These are phyloP conservation scores for Pseudochirops corinnae DNA, from an alignment of 2,797 vertebrate species.

Conservation along the genomic window DNA sequence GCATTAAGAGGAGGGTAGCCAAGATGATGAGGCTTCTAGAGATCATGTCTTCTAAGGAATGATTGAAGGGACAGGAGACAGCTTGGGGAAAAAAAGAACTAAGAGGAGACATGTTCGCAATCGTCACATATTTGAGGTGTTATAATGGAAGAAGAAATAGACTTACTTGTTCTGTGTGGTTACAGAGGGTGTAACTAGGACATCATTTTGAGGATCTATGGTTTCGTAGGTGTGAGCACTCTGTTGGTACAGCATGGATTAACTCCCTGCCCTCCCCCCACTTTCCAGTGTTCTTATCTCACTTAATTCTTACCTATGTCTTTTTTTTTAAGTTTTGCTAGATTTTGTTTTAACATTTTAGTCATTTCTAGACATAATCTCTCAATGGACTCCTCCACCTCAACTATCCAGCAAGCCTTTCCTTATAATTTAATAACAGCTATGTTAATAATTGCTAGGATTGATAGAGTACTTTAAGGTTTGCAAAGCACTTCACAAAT, in stretches of 20 bases:
- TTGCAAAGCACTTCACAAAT: not conserved
- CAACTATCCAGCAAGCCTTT: not conserved
- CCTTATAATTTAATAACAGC: not conserved
- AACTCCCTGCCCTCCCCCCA: not conserved
- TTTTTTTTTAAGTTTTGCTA: not conserved
- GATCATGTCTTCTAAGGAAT: not conserved
- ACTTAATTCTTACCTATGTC: not conserved
- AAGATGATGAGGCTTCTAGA: not conserved
- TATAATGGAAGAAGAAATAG: not conserved
- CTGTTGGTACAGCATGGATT: not conserved
- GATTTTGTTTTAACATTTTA: not conserved
- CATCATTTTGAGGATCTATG: not conserved
- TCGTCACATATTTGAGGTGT: not conserved
- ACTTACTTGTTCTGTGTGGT: not conserved
- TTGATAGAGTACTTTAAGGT: not conserved
- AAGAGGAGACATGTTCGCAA: not conserved
- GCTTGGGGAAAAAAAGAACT: not conserved
- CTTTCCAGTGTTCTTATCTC: conserved; percentile 31
- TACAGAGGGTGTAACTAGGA: conserved; percentile 24
- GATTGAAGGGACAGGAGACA: not conserved
- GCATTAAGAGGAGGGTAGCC: not conserved
- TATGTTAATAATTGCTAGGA: not conserved
- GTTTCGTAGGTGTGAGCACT: not conserved
- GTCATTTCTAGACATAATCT: not conserved
- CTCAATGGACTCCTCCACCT: not conserved